These are phyloP conservation scores for Linnaemya tessellans DNA, from an alignment of 2,888 invertebrate genomes.

Conservation along the genomic window DNA sequence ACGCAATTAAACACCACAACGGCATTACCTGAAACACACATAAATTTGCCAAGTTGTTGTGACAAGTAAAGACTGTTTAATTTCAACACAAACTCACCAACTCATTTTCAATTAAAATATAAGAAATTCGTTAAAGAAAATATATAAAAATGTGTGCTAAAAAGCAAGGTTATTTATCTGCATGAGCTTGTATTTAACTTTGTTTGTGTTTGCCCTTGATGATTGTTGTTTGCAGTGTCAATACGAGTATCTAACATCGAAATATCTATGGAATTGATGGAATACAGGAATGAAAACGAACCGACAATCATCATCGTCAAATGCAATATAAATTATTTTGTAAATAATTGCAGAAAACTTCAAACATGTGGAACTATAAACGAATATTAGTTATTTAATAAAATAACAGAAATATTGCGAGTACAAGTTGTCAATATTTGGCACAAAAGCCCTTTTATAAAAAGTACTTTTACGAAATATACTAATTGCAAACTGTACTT, in stretches of 20 bases:
- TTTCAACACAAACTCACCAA: constrained; percentile 27
- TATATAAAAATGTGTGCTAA: background rate
- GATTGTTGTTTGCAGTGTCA: constrained; percentile 57
- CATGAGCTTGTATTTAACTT: constrained; percentile 29
- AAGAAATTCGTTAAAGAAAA: constrained; percentile 32
- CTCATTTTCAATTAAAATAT: constrained; percentile 44
- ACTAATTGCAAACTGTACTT: background rate
- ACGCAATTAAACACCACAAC: constrained; percentile 1
- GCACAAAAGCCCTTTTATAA: background rate
- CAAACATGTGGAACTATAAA: too few relatives aligned
- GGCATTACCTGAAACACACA: background rate
- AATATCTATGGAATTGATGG: background rate
- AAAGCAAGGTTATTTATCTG: background rate
- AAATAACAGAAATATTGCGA: too few relatives aligned
- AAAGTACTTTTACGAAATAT: background rate
- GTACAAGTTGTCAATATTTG: too few relatives aligned
- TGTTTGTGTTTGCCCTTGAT: constrained; percentile 52
- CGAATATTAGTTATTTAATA: too few relatives aligned
- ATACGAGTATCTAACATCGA: constrained; percentile 38
- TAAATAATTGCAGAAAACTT: background rate
- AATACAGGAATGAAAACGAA: constrained; percentile 3
- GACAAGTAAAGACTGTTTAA: background rate
- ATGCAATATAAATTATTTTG: background rate
- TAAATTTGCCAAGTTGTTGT: background rate
- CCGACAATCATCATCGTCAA: background rate